Conservation (phyloP, 1,140 invertebrate species). For the Lutraria rhynchaena region DNA sequence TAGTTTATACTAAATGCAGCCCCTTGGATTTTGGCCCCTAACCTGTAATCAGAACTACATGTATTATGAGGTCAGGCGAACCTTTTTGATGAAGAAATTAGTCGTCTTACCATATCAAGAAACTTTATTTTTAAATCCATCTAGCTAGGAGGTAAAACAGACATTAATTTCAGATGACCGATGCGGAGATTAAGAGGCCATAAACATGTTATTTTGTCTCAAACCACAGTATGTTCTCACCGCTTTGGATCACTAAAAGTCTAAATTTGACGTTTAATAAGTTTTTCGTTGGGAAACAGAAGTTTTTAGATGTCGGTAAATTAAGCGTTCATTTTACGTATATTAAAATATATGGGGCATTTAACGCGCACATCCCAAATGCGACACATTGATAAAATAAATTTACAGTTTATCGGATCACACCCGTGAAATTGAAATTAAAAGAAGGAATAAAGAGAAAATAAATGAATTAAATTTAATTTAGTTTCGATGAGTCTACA, state of each 20-base stretch:
- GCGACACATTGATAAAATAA: constrained; percentile 53
- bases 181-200: constrained; percentile 8
- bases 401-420: constrained; percentile 58
- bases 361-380: constrained; percentile 30
- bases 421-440: constrained; percentile 61
- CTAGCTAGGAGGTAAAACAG: too few species aligned
- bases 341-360: constrained; percentile 60
- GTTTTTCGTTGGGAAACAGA: constrained; percentile 17
- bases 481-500: constrained; percentile 56
- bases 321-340: constrained; percentile 42
- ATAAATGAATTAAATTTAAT: constrained; percentile 64
- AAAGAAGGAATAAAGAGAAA: constrained; percentile 60
- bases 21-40: too few species aligned
- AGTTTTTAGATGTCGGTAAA: constrained; percentile 43
- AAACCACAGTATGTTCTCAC: constrained; percentile 22
- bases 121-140: too few species aligned
- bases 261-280: constrained; percentile 43
- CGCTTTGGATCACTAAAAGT: constrained; percentile 1
- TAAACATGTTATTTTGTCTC: constrained; percentile 20
- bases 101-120: too few species aligned
- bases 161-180: constrained; percentile 11
- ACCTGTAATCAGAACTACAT: too few species aligned
- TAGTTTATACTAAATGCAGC: too few species aligned
- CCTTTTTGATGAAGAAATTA: too few species aligned
- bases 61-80: too few species aligned